Evolutionary conservation across 2,797 vertebrate species (phyloP), one percentile per base, ranked within the genome.

Genomic region (Poeciliopsis turneri): DNA sequence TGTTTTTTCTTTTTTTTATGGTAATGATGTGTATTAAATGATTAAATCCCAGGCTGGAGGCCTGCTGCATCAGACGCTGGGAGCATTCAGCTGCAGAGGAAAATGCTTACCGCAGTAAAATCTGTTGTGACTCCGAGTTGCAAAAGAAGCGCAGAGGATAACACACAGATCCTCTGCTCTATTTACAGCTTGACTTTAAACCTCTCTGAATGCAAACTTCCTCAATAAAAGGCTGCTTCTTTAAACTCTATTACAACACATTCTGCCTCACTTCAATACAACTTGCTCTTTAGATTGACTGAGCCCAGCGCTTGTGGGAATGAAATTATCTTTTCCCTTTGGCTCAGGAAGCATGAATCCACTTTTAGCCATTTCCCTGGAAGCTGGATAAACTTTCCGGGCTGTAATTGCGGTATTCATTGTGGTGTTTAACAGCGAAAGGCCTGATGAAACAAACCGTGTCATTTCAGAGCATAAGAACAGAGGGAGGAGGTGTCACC

Each of bases 371-470:
- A 75, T 83, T 77, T 90, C 81, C 84, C 75, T 79, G 23, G 78
- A 80, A 86, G 86, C 79, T 78, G 86, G 83, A 78, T 88, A 88
- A 92, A 93, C 86, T 86, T 78, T 89, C 87, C 84, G 77, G 85
- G 82, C 86, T 88, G 83, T 94, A 93, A 93, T 92, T 90, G 89
- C 92, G 84, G 88, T 79, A 81, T 92, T 94, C 89, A 86, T 86
- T 87, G 88, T 87, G 74, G 77, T 89, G 87, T 92, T 84, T 84
- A 92, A 92, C 91, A 90, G 88, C 91, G 92, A 93, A 93, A 92
- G 85, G 85, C 85, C 89, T 83, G 88, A 91, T 23, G 84, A 93
- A 92, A 90, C 80, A 90, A 92, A 92, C 79, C 81, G 36, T 94
- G 91, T 93, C 91, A 91, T 94, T 91, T 89, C 84, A 87, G 89